A percentile compares a stretch with the other conserved stretches of the same genome.
Evolutionary conservation across 2,888 invertebrate genomes (phyloP).

Genomic region (Torymus tubicola): DNA sequence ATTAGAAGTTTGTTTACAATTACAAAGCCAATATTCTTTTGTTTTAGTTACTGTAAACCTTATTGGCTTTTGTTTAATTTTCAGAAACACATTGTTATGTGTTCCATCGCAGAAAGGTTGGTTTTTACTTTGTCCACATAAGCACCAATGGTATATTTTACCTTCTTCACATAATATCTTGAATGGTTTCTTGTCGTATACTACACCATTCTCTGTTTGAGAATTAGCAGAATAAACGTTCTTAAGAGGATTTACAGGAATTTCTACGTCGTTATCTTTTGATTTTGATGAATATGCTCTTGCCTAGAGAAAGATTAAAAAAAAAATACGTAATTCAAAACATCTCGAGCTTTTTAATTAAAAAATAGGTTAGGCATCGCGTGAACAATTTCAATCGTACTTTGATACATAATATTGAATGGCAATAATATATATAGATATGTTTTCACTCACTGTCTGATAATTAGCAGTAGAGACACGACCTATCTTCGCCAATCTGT

Average conservation of each 20-base stretch:
- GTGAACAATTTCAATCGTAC: not conserved
- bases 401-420: too few relatives aligned
- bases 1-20: conserved; percentile 96
- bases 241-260: conserved; percentile 83
- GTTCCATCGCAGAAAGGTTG: conserved; percentile 98
- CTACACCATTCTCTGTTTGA: conserved; percentile 85
- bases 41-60: conserved; percentile 90
- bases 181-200: conserved; percentile 94
- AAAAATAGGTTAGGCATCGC: conserved; percentile 18
- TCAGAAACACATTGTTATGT: conserved; percentile 86
- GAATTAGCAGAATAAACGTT: conserved; percentile 80
- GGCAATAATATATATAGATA: too few relatives aligned
- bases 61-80: conserved; percentile 88
- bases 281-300: conserved; percentile 29
- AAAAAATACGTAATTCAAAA: not conserved
- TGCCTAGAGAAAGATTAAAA: conserved; percentile 28
- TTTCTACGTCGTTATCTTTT: conserved; percentile 75
- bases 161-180: conserved; percentile 85
- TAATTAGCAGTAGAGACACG: not conserved
- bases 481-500: conserved; percentile 1
- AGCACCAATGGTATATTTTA: conserved; percentile 85
- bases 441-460: conserved; percentile 24
- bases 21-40: conserved; percentile 97
- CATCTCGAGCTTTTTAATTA: not conserved
- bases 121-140: conserved; percentile 93